phyloP scores from a whole-genome alignment of 2,888 invertebrate genomes.

The Luperina testacea region DNA sequence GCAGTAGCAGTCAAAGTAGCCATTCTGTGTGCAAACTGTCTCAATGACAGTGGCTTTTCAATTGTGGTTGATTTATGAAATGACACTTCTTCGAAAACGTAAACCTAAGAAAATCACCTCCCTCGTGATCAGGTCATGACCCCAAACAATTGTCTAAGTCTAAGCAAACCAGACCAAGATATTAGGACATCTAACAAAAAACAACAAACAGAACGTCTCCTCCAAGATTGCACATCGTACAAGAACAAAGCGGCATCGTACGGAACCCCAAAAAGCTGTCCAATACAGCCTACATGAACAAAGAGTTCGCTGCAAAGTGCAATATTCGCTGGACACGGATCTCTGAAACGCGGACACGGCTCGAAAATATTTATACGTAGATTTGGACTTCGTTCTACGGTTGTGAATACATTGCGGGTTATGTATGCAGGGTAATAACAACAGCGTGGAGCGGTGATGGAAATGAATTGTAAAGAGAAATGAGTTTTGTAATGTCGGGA shows the following conservation, averaged over 20 bases:
- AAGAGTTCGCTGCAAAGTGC: conserved; percentile 73
- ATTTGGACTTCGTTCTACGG: conserved; percentile 28
- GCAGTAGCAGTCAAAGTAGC: no score
- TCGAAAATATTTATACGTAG: conserved; percentile 49
- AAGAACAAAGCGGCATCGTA: conserved; percentile 52
- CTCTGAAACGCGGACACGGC: conserved; percentile 60
- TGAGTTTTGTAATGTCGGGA: background rate
- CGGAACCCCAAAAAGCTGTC: conserved; percentile 60
- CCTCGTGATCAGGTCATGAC: background rate
- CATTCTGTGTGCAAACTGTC: no score
- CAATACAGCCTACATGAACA: conserved; percentile 70
- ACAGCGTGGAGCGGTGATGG: conserved; percentile 13
- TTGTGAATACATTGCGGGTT: conserved; percentile 41
- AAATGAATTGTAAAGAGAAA: conserved; percentile 39
- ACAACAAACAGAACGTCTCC: conserved; percentile 45
- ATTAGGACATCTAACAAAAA: conserved; percentile 21
- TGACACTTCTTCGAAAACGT: background rate
- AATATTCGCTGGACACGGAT: conserved; percentile 71
- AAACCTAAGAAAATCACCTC: background rate
- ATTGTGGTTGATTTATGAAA: background rate
- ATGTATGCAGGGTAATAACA: conserved; percentile 28
- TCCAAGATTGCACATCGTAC: conserved; percentile 53
- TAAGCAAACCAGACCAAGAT: background rate
- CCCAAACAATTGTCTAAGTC: background rate
- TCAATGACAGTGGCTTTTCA: background rate